Evolutionary conservation across 1,140 invertebrate species (phyloP).

Genomic region (Drosophila grimshawi): DNA sequence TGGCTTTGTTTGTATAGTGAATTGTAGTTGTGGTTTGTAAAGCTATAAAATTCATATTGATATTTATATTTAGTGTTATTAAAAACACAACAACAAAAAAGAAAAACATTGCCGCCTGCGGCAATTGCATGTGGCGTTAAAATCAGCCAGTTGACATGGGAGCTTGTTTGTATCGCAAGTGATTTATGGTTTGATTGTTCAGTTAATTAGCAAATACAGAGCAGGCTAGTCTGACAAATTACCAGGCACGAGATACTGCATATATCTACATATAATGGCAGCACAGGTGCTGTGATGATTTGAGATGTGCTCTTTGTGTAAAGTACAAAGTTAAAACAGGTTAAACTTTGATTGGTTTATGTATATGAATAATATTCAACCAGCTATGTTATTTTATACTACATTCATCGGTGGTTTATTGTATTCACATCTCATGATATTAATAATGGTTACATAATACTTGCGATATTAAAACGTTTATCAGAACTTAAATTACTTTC

Average conservation of each 20-base stretch:
- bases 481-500: background rate
- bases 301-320: background rate
- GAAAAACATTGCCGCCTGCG: constrained; percentile 25
- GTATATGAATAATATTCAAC: background rate
- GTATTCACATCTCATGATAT: too few relatives aligned
- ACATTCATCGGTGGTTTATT: too few relatives aligned
- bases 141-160: constrained; percentile 61
- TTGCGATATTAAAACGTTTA: too few relatives aligned
- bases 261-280: background rate
- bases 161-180: constrained; percentile 28
- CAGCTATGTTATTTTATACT: background rate
- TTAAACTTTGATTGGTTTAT: background rate
- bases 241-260: constrained; percentile 4
- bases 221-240: constrained; percentile 47
- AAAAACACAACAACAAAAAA: constrained; percentile 22
- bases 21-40: constrained; percentile 32
- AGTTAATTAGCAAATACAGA: constrained; percentile 68
- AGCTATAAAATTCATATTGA: constrained; percentile 71
- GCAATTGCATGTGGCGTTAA: constrained; percentile 42
- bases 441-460: too few relatives aligned
- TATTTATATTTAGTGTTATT: constrained; percentile 66
- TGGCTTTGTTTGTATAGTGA: constrained; percentile 51
- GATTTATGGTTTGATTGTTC: constrained; percentile 73
- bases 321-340: background rate
- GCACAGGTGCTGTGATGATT: background rate